Percentiles rank a stretch among this genome's conserved stretches.
Conservation (phyloP, 1,140 invertebrate species). For the Polypedilum vanderplanki region DNA sequence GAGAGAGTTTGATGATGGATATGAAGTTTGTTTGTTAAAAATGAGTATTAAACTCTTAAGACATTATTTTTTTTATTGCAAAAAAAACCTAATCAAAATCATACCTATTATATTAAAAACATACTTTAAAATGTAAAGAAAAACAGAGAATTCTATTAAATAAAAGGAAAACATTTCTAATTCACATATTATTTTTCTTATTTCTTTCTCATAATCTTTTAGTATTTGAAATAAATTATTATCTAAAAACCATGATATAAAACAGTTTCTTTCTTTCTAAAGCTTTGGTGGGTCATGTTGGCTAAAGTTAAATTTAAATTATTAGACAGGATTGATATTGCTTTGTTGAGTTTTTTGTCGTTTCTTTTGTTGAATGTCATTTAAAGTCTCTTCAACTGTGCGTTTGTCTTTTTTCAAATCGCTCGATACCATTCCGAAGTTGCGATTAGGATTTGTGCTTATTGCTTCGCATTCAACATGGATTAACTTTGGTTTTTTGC, state of each 20-base stretch:
- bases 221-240: conserved; percentile 6
- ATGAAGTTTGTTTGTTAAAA: neutral
- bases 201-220: no score
- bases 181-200: neutral
- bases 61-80: conserved; percentile 8
- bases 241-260: neutral
- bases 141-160: neutral
- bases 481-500: neutral
- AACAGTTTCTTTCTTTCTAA: neutral
- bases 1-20: neutral
- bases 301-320: neutral
- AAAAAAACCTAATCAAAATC: neutral
- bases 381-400: neutral
- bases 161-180: neutral
- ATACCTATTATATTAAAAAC: neutral
- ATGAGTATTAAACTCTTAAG: neutral
- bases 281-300: neutral
- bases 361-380: conserved; percentile 14
- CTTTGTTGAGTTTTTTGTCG: neutral
- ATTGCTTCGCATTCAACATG: conserved; percentile 20
- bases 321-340: neutral
- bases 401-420: conserved; percentile 16
- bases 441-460: neutral
- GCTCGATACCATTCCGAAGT: neutral
- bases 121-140: neutral